These are phyloP conservation scores for Petrocephalus sullivani DNA, from an alignment of 2,797 vertebrate species.

Conservation along the genomic window DNA sequence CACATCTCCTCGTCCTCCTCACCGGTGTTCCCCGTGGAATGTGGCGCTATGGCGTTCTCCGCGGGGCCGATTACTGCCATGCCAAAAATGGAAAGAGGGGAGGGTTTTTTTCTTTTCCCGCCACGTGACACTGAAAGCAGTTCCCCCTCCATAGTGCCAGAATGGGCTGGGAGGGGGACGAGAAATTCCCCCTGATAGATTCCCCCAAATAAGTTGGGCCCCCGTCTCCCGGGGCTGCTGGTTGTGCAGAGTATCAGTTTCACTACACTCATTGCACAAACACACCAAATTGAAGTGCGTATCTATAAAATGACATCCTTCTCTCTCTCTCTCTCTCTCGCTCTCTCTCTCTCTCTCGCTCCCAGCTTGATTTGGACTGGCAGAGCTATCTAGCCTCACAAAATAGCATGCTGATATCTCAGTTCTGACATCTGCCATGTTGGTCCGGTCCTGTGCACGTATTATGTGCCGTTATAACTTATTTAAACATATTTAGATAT, in stretches of 20 bases:
- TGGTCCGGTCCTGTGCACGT: no score
- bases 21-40: not conserved
- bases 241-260: not conserved
- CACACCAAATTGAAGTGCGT: not conserved
- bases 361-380: not conserved
- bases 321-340: not conserved
- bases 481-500: slow-evolving; percentile 4
- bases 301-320: not conserved
- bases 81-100: not conserved
- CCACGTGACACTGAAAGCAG: slow-evolving; percentile 2
- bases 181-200: slow-evolving; percentile 15
- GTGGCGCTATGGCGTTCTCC: not conserved
- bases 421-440: not conserved
- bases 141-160: not conserved
- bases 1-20: not conserved
- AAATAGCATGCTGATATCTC: not conserved
- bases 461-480: not conserved
- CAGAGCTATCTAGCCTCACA: not conserved
- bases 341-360: not conserved
- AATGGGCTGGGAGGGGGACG: not conserved
- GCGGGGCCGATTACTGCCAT: not conserved
- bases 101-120: not conserved
- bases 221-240: not conserved
- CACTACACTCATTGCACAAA: not conserved
- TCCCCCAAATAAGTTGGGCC: not conserved